Conservation (phyloP, 2,888 invertebrate genomes). For the Orchesella flavescens region DNA sequence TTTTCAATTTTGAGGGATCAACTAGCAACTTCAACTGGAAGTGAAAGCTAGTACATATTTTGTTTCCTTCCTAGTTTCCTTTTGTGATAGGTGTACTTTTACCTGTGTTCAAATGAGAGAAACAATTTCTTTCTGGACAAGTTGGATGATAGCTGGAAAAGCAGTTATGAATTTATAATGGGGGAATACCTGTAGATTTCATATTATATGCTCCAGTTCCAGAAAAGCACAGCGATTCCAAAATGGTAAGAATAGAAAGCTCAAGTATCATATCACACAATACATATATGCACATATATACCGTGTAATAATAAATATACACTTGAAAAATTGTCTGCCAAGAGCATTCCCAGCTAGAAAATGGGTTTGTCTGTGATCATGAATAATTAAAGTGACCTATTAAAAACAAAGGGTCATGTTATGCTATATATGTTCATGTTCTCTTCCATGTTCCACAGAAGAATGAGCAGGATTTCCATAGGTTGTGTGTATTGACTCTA, state of each 20-base stretch:
- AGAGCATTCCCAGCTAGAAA: neutral
- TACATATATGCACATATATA: neutral
- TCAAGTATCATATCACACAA: neutral
- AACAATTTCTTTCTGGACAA: no score
- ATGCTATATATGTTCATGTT: neutral
- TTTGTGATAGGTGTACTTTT: neutral
- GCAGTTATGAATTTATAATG: conserved; percentile 33
- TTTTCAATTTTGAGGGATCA: neutral
- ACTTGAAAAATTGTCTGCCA: neutral
- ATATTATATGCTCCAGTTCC: neutral
- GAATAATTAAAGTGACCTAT: conserved; percentile 32
- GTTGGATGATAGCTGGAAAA: neutral
- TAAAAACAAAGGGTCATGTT: conserved; percentile 13
- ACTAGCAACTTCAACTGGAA: neutral
- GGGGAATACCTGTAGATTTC: conserved; percentile 28
- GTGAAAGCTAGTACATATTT: neutral
- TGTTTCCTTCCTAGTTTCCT: neutral
- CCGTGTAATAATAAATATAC: neutral
- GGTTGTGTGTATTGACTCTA: conserved; percentile 9
- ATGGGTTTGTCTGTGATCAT: neutral
- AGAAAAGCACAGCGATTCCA: neutral
- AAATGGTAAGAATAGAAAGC: neutral
- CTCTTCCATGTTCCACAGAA: neutral
- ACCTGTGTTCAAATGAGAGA: no score
- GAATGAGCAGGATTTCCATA: neutral